Evolutionary conservation across 2,797 vertebrate genomes (phyloP), one percentile per base, ranked within the genome.

Genomic region (Pangasius mekongensis): DNA sequence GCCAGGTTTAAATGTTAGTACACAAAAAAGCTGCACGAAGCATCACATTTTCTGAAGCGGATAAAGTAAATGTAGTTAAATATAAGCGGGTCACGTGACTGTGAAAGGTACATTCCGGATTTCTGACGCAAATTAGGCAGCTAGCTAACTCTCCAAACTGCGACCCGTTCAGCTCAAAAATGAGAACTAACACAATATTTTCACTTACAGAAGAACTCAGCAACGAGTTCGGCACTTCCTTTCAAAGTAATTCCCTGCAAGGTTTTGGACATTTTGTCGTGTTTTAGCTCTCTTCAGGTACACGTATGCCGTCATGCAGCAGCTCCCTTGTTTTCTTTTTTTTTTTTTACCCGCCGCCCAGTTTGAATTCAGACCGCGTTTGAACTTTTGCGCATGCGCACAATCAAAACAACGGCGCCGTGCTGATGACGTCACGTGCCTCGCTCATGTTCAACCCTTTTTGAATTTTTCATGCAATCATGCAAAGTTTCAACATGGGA

Each of bases 151-250:
- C 54, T 27, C 1, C 3, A 20, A 36, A 39, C 30, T 58, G 24
- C 39, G 3, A 18, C 24, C 18, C 22, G 76, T 60, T 56, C 20
- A 36, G 18, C 14, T 5, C 5, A 52, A 58, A 58, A 18, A 56
- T 1, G 11, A 33, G n/a, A 3, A 56, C 3, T n/a, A 84, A 39
- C 76, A 14, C 7, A 39, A 49, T 5, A 11, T 62, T n/a, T 39
- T 3, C 1, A 94, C 98, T 97, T 89, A 99, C 98, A 97, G 92
- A 99, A 99, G 64, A 99, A 99, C 91, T 99, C 97, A 0, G 98
- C 97, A 20, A 99, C 98, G 0, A 98, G 94, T 60, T 98, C 98
- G 0, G 98, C 96, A 89, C 98, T 99, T 16, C 98, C 98, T 62
- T 97, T 97, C 33, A 99, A 94, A 0, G 97, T 99, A 71, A 99